Conservation (phyloP, 1,140 invertebrate species). For the Stegodyphus mimosarum region DNA sequence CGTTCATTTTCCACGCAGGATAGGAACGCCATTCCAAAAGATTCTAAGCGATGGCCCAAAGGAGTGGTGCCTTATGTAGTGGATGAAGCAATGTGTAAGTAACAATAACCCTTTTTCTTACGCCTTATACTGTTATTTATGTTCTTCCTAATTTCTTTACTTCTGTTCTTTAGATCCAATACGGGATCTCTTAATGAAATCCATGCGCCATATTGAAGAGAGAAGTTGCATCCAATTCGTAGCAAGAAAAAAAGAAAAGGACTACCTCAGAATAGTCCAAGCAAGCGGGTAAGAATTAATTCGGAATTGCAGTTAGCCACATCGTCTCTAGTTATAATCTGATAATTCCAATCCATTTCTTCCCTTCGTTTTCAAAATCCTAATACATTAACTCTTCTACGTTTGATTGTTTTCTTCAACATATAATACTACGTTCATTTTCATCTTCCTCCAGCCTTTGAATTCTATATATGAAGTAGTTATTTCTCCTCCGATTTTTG, state of each 20-base stretch:
- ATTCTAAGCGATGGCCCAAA: slow-evolving; percentile 64
- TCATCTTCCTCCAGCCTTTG: no score
- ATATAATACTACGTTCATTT: no score
- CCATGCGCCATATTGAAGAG: slow-evolving; percentile 69
- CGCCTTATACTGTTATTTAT: not conserved
- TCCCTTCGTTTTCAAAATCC: slow-evolving; percentile 43
- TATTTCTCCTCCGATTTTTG: no score
- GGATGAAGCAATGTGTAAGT: slow-evolving; percentile 35
- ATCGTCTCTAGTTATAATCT: no score
- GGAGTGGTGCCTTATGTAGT: slow-evolving; percentile 68
- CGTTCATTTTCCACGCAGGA: slow-evolving; percentile 19
- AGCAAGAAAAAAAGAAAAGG: slow-evolving; percentile 65
- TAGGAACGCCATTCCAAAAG: slow-evolving; percentile 65
- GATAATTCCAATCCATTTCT: no score
- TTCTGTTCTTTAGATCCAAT: not conserved
- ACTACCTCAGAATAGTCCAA: slow-evolving; percentile 67
- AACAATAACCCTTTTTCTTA: not conserved
- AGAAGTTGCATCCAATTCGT: slow-evolving; percentile 70
- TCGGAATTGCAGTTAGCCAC: not conserved
- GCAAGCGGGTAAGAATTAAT: slow-evolving; percentile 64
- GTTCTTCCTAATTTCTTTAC: not conserved
- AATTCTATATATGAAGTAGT: no score
- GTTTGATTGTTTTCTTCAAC: no score
- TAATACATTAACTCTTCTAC: no score
- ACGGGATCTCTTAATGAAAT: slow-evolving; percentile 67